Evolutionary conservation across 2,888 invertebrate species (phyloP).

Genomic region (Campoletis raptor): DNA sequence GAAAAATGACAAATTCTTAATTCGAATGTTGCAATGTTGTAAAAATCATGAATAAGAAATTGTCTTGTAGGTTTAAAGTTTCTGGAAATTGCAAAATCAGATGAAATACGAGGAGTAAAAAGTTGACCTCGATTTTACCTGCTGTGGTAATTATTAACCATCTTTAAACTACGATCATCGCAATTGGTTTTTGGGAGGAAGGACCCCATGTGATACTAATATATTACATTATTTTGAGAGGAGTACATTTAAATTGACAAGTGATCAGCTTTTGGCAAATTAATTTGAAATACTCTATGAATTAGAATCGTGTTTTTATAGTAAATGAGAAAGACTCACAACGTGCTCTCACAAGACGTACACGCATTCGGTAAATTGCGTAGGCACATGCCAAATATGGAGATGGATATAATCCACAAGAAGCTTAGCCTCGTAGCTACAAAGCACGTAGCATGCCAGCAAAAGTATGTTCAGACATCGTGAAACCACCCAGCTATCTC

Average conservation of each 20-base stretch:
- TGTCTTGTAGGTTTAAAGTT: too few relatives aligned
- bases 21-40: too few relatives aligned
- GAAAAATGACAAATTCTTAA: background rate
- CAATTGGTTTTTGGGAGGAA: background rate
- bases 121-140: too few relatives aligned
- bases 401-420: slow-evolving; percentile 66
- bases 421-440: slow-evolving; percentile 46
- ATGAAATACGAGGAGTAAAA: background rate
- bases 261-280: background rate
- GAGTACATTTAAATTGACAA: background rate
- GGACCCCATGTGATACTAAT: background rate
- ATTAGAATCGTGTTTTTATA: slow-evolving; percentile 11
- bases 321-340: slow-evolving; percentile 2
- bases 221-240: background rate
- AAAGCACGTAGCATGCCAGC: slow-evolving; percentile 49
- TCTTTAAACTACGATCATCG: background rate
- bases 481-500: slow-evolving; percentile 49
- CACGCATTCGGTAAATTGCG: slow-evolving; percentile 62
- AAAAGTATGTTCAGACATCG: slow-evolving; percentile 39
- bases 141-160: background rate
- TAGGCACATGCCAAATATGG: slow-evolving; percentile 76
- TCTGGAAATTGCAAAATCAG: too few relatives aligned
- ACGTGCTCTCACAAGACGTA: slow-evolving; percentile 45
- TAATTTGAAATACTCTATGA: background rate
- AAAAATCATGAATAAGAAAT: too few relatives aligned